Base-by-base conservation (phyloP, 2,888 invertebrate species). In the Tetragonisca angustula region DNA sequence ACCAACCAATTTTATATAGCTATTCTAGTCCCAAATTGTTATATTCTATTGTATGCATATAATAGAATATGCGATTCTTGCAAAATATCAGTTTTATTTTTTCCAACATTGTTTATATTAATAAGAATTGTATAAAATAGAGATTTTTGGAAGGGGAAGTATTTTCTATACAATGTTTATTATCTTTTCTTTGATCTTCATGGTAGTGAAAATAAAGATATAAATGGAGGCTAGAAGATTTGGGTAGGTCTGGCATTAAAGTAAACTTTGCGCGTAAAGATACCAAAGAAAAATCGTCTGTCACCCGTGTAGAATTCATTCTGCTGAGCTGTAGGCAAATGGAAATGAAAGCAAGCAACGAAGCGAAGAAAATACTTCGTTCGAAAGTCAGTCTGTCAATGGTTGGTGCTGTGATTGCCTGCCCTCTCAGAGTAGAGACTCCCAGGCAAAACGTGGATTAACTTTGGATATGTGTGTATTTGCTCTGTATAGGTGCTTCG, bases 401-500 rank as follows among this genome's bases (percentile, higher is more conserved):
- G 94, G 94, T 94, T 93, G 94, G 94, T 94, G 94, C 94, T 94
- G 94, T 93, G 94, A 93, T 93, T 93, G 93, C 93, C 94, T 94
- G 94, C 94, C 94, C 94, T 94, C 94, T 94, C 94, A 94, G 93
- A 93, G 92, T 93, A 94, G 94, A 93, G 93, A 92, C 91, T 86
- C 91, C 93, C 93, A 94, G 94, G 93, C 93, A 92, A 92, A 93
- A 94, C 93, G 94, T 94, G 93, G 94, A 94, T 94, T 94, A 94
- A 94, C 94, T 93, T 92, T 94, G 93, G 94, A 94, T 94, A 93
- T 94, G 94, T 94, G 94, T 95, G 95, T 96, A 95, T 96, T 96
- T 96, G 96, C 96, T 96, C 96, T 96, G 96, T 98, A 98, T 97
- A 98, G 98, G 98, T 96, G 96, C 97, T 95, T 97, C 97, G 95